phyloP scores from a whole-genome alignment of 2,113 vertebrate species.

The Platysteira castanea region DNA sequence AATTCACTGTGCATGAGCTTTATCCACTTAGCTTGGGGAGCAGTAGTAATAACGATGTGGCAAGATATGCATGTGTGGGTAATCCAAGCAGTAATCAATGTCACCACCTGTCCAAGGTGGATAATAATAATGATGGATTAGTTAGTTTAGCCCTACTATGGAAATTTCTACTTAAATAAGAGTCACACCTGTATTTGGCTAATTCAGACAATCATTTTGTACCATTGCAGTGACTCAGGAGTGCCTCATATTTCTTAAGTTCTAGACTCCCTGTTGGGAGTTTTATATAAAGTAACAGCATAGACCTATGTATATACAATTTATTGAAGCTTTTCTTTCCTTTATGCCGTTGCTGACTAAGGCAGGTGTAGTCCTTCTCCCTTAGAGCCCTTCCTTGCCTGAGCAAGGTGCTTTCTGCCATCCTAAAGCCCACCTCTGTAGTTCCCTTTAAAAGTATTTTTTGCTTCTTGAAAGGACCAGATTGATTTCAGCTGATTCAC shows the following conservation, averaged over 20 bases:
- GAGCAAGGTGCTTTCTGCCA: neutral
- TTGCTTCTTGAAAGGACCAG: neutral
- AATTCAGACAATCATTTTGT: neutral
- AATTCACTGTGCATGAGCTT: neutral
- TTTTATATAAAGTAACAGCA: neutral
- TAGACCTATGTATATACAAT: neutral
- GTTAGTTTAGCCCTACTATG: neutral
- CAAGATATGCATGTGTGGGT: accelerated
- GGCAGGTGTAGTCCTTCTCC: neutral
- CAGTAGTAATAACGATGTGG: neutral
- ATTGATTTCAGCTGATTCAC: neutral
- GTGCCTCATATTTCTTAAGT: neutral
- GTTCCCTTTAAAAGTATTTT: neutral
- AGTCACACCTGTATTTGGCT: neutral
- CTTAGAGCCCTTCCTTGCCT: neutral
- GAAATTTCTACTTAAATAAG: neutral
- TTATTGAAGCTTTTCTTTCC: neutral
- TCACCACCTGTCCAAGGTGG: neutral
- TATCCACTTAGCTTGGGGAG: neutral
- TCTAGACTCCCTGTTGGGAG: neutral
- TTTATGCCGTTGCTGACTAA: neutral
- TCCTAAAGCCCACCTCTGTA: neutral
- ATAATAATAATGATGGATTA: neutral
- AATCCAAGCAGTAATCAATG: neutral
- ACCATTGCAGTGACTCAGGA: neutral